These are phyloP conservation scores for Phaethornis superciliosus DNA, from an alignment of 2,113 vertebrate genomes.

Conservation along the genomic window DNA sequence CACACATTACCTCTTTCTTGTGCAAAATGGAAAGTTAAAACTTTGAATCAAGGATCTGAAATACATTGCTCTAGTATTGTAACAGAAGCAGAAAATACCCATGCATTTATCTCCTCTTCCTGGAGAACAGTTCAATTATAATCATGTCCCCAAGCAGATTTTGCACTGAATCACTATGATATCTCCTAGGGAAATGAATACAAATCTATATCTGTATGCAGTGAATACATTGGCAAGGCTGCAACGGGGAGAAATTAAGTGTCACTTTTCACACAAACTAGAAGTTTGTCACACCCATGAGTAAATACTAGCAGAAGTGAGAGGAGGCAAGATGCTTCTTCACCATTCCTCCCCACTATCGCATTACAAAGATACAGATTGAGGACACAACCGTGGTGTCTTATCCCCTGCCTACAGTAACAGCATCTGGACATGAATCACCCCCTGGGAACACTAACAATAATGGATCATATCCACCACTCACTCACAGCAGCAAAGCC, in stretches of 20 bases:
- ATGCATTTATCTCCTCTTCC: background rate
- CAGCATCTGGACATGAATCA: background rate
- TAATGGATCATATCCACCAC: background rate
- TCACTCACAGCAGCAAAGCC: background rate
- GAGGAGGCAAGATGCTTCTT: background rate
- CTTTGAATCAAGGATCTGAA: background rate
- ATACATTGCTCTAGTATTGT: background rate
- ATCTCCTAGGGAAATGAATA: constrained; percentile 48
- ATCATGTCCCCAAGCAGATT: constrained; percentile 22
- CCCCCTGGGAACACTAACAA: background rate
- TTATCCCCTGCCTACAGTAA: background rate
- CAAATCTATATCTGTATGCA: constrained; percentile 9
- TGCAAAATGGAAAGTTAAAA: background rate
- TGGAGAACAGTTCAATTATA: background rate
- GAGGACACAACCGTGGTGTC: background rate
- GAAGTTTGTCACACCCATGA: background rate
- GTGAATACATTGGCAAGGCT: constrained; percentile 1
- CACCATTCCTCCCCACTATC: background rate
- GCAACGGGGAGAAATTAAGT: background rate
- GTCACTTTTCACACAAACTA: constrained; percentile 22
- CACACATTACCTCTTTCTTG: background rate
- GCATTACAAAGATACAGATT: background rate
- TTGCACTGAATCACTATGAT: constrained; percentile 21
- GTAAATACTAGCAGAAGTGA: constrained; percentile 19
- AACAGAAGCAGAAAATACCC: background rate